Evolutionary conservation across 2,113 vertebrate species (phyloP).

Genomic region (Henicopernis longicauda): DNA sequence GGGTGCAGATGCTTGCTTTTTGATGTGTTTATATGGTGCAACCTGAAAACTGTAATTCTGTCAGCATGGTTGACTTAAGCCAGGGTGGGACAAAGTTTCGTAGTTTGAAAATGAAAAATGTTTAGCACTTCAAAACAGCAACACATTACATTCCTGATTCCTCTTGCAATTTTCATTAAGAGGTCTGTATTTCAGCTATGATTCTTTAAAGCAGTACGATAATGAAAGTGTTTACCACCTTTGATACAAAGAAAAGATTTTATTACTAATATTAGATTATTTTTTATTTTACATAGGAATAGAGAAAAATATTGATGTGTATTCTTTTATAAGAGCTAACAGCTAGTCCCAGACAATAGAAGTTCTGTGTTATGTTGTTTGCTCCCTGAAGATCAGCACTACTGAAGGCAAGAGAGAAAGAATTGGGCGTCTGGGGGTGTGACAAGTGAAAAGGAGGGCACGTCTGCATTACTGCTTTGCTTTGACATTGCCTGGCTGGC

Average conservation of each 20-base stretch:
- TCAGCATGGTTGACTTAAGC: neutral
- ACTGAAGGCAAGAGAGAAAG: neutral
- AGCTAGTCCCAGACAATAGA: neutral
- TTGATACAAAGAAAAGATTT: neutral
- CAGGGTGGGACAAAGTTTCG: neutral
- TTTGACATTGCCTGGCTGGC: neutral
- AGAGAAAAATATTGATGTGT: neutral
- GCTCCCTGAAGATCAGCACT: neutral
- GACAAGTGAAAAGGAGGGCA: slow-evolving; percentile 1
- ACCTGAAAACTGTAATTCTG: neutral
- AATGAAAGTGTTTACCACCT: neutral
- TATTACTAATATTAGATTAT: neutral
- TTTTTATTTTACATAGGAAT: neutral
- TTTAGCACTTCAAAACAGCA: neutral
- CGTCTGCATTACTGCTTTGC: neutral
- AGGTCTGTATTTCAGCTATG: neutral
- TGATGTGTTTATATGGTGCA: neutral
- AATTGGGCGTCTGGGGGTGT: neutral
- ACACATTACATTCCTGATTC: neutral
- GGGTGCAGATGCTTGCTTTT: neutral
- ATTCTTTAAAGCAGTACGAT: neutral
- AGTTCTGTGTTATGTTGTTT: neutral
- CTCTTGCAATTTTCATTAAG: neutral
- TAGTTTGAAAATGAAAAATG: neutral
- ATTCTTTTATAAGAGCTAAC: neutral